A percentile compares a stretch with the other conserved stretches of the same genome.
These are phyloP conservation scores for Sipha flava DNA, from an alignment of 1,140 invertebrate species.

Conservation along the genomic window DNA sequence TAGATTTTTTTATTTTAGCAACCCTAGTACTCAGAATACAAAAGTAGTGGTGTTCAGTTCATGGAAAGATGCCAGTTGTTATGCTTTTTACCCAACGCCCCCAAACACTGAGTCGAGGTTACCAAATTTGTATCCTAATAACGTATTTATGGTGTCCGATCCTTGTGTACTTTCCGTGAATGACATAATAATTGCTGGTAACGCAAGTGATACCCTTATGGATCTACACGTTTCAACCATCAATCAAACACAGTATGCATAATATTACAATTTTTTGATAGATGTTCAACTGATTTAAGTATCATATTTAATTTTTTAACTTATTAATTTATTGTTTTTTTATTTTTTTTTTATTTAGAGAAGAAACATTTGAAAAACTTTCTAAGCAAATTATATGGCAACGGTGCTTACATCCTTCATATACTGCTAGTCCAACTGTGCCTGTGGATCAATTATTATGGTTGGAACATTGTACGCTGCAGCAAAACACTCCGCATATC, in stretches of 20 bases:
- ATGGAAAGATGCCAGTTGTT: not conserved
- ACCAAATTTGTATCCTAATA: not conserved
- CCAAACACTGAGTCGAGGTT: not conserved
- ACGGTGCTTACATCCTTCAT: not conserved
- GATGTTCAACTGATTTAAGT: too few species aligned
- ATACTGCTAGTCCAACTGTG: not conserved
- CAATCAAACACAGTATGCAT: not conserved
- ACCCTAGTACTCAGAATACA: not conserved
- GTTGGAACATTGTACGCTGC: not conserved
- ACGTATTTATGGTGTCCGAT: not conserved
- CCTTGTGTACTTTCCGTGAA: not conserved
- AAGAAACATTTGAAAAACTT: slow-evolving; percentile 4
- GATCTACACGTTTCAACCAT: not conserved
- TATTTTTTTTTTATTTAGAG: not conserved
- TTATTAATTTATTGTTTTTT: not conserved
- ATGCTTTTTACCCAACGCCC: not conserved
- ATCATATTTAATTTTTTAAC: too few species aligned
- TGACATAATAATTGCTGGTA: not conserved
- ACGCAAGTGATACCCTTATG: not conserved
- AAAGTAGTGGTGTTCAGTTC: not conserved
- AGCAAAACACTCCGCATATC: not conserved
- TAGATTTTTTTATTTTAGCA: not conserved
- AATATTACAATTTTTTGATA: not conserved
- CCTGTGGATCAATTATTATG: not conserved
- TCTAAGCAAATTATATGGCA: not conserved